A percentile compares a stretch with the other conserved stretches of the same genome.
Conservation (phyloP, 1,140 invertebrate genomes). For the Drosophila busckii region DNA sequence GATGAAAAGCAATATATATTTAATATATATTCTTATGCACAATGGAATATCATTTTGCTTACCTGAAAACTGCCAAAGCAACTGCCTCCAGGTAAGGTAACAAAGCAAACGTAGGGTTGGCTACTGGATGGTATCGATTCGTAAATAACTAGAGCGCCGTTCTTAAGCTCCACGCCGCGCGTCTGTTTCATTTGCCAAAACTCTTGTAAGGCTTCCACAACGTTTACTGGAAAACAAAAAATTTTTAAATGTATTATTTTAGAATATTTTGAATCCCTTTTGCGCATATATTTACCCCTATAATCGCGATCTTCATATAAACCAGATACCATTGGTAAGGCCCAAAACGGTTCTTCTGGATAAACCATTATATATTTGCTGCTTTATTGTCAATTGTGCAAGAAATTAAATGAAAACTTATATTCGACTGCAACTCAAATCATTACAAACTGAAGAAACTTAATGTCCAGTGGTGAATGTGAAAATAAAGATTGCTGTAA, state of each 20-base stretch:
- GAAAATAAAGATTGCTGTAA: background rate
- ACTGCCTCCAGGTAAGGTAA: constrained; percentile 95
- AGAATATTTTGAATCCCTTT: background rate
- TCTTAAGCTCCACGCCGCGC: constrained; percentile 90
- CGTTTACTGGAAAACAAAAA: constrained; percentile 85
- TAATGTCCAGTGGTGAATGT: constrained; percentile 10
- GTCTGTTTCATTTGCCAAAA: constrained; percentile 98
- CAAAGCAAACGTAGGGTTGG: constrained; percentile 96
- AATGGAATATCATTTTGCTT: constrained; percentile 4
- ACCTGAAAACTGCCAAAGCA: constrained; percentile 97
- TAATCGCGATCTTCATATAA: constrained; percentile 74
- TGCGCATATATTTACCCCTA: constrained; percentile 41
- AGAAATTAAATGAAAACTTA: constrained; percentile 6
- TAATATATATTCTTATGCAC: background rate
- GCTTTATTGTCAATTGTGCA: constrained; percentile 24
- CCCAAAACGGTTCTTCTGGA: constrained; percentile 77
- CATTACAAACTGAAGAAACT: constrained; percentile 19
- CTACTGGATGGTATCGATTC: constrained; percentile 94
- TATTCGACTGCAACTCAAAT: constrained; percentile 17
- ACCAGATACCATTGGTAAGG: constrained; percentile 68
- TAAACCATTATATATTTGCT: constrained; percentile 59
- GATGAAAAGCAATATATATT: constrained; percentile 33
- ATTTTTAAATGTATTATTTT: background rate
- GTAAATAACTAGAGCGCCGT: constrained; percentile 95
- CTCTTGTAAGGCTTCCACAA: constrained; percentile 96